A percentile compares a stretch with the other conserved stretches of the same genome.
Evolutionary conservation across 2,888 invertebrate genomes (phyloP).

Genomic region (Cyclophora albipunctata): DNA sequence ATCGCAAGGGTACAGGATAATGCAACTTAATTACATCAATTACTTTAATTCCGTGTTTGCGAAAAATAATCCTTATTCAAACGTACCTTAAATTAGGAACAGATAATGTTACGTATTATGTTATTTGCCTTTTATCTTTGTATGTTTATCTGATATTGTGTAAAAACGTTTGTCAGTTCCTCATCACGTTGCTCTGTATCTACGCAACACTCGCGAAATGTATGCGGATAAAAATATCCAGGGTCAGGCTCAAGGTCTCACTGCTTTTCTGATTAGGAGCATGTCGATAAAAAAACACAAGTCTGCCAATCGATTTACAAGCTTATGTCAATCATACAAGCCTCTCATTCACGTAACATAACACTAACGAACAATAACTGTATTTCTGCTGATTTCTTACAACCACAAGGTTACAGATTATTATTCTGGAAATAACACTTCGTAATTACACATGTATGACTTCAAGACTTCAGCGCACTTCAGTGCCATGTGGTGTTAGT

Average conservation of each 20-base stretch:
- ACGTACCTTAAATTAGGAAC: constrained; percentile 6
- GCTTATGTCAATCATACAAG: constrained; percentile 33
- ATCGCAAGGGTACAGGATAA: too few species aligned
- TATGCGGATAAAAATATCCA: constrained; percentile 71
- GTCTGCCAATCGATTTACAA: constrained; percentile 34
- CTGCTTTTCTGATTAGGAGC: constrained; percentile 68
- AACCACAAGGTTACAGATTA: constrained; percentile 53
- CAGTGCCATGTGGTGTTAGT: background rate
- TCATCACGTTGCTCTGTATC: constrained; percentile 45
- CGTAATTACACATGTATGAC: constrained; percentile 12
- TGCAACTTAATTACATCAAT: too few species aligned
- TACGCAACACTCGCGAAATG: constrained; percentile 61
- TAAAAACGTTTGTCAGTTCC: constrained; percentile 39
- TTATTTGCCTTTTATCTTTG: constrained; percentile 25
- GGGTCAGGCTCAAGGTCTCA: constrained; percentile 70
- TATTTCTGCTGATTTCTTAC: constrained; percentile 59
- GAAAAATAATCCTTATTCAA: constrained; percentile 6
- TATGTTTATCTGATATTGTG: constrained; percentile 34
- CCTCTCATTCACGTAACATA: constrained; percentile 29
- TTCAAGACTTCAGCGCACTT: constrained; percentile 8
- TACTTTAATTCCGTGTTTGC: constrained; percentile 1
- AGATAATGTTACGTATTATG: constrained; percentile 15
- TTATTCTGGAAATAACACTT: constrained; percentile 33
- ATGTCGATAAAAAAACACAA: constrained; percentile 50
- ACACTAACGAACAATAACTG: constrained; percentile 58